Evolutionary conservation across 37 sponge, comb jelly and placozoan genomes (phyloP).

Genomic region (Oopsacas minuta): DNA sequence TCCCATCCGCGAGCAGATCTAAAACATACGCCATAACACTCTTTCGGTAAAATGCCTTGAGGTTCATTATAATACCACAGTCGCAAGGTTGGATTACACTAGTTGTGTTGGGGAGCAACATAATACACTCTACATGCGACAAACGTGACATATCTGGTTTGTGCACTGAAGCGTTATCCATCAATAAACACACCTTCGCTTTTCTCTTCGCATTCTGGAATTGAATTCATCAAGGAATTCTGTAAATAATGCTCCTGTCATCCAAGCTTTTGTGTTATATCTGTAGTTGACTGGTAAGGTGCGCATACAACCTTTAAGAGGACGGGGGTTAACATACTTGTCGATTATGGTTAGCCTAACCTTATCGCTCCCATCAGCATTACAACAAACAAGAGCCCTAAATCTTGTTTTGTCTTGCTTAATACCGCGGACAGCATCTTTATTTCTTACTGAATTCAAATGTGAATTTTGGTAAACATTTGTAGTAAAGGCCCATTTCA

Average conservation of each 20-base stretch:
- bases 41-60: conserved; percentile 13
- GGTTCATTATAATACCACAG: conserved; percentile 14
- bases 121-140: conserved; percentile 20
- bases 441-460: not conserved
- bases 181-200: conserved; percentile 20
- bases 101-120: conserved; percentile 17
- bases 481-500: not conserved
- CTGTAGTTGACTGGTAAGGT: conserved; percentile 15
- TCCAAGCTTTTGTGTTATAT: conserved; percentile 16
- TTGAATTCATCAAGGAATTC: conserved; percentile 18
- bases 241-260: conserved; percentile 11
- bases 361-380: conserved; percentile 19
- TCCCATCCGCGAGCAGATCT: conserved; percentile 10
- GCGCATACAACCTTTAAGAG: conserved; percentile 14
- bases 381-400: conserved; percentile 3
- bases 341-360: conserved; percentile 4
- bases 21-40: not conserved
- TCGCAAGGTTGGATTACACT: conserved; percentile 7
- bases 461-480: not conserved
- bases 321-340: conserved; percentile 16
- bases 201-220: conserved; percentile 8
- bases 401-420: conserved; percentile 18
- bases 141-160: conserved; percentile 9
- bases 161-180: conserved; percentile 19
- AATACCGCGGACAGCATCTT: conserved; percentile 10